Percentiles rank a stretch among this genome's conserved stretches.
Conservation (phyloP, 2,888 invertebrate genomes). For the Eristalis arbustorum region DNA sequence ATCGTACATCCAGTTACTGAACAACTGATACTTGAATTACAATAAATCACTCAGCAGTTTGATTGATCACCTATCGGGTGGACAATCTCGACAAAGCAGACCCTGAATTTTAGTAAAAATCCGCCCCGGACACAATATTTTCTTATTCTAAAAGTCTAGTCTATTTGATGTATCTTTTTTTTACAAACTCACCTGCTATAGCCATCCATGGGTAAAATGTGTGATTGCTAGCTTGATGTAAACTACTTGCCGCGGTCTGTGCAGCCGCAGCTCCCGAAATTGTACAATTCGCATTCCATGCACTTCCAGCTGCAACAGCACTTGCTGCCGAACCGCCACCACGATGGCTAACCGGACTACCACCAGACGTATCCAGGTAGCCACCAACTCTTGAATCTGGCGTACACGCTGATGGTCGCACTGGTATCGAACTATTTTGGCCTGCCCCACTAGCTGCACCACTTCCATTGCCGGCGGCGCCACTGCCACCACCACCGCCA, state of each 20-base stretch:
- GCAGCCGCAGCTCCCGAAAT: constrained; percentile 89
- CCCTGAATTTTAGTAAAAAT: too few relatives aligned
- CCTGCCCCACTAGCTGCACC: constrained; percentile 83
- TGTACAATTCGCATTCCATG: constrained; percentile 94
- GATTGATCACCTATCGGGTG: constrained; percentile 17
- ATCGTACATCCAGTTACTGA: too few relatives aligned
- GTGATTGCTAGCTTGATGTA: constrained; percentile 94
- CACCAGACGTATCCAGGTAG: constrained; percentile 89
- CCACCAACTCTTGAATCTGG: constrained; percentile 91
- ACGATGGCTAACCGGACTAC: constrained; percentile 86
- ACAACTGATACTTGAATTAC: too few relatives aligned
- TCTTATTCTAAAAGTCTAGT: not conserved
- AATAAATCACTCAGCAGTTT: constrained; percentile 14
- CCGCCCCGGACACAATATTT: constrained; percentile 11
- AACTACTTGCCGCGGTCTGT: constrained; percentile 90
- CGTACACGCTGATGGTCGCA: constrained; percentile 93
- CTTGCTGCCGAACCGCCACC: constrained; percentile 87
- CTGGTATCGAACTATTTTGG: constrained; percentile 81
- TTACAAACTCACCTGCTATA: constrained; percentile 93
- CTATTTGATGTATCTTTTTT: not conserved
- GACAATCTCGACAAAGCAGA: too few relatives aligned
- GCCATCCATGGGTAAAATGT: constrained; percentile 99
- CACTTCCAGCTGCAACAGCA: constrained; percentile 82
- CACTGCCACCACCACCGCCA: constrained; percentile 80
- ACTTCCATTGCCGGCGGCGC: constrained; percentile 80